phyloP scores from a whole-genome alignment of 2,888 invertebrate genomes.

The Spisula subtruncata region DNA sequence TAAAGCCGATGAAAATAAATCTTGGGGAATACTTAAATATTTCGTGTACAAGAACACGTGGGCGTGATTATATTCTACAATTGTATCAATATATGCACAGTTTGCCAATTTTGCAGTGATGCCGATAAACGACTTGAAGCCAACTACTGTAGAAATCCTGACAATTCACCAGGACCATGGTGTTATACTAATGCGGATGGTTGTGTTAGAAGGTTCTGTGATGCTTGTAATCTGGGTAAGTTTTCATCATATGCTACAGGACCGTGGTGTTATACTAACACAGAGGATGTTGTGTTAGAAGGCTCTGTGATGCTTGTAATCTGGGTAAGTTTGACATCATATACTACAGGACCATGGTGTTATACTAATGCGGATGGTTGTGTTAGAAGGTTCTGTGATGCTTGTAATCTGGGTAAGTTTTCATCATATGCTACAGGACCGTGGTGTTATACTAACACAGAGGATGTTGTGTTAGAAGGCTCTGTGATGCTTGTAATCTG shows the following conservation, averaged over 20 bases:
- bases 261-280: too few species aligned
- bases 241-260: background rate
- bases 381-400: constrained; percentile 28
- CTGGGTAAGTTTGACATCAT: too few species aligned
- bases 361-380: constrained; percentile 16
- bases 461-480: too few species aligned
- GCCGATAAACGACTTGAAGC: constrained; percentile 27
- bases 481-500: too few species aligned
- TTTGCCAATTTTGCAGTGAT: constrained; percentile 11
- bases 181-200: constrained; percentile 26
- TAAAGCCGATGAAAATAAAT: too few species aligned
- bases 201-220: constrained; percentile 25
- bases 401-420: constrained; percentile 36
- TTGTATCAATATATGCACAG: background rate
- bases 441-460: too few species aligned
- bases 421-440: background rate
- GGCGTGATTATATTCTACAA: too few species aligned
- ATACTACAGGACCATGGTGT: constrained; percentile 35
- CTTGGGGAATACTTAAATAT: too few species aligned
- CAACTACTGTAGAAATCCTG: constrained; percentile 35
- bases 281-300: too few species aligned
- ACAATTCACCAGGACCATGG: constrained; percentile 21
- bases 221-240: constrained; percentile 42
- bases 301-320: too few species aligned
- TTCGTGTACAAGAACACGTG: too few species aligned